Evolutionary conservation across 1,140 invertebrate genomes (phyloP).

Genomic region (Gerris buenoi): DNA sequence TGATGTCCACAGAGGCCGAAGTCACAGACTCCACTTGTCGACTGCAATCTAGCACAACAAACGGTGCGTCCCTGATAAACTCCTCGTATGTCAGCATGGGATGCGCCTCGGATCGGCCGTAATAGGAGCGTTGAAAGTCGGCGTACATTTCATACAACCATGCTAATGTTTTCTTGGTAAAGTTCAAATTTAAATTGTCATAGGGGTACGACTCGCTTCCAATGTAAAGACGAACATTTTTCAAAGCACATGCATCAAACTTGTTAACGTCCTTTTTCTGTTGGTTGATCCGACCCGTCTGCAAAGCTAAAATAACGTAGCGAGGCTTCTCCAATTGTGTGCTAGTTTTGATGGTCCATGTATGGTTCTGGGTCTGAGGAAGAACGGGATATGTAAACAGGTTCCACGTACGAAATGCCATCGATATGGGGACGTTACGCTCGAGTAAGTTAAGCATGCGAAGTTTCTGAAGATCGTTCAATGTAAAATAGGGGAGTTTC

Average conservation of each 20-base stretch:
- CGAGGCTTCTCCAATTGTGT: not conserved
- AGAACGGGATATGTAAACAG: not conserved
- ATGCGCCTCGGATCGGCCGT: not conserved
- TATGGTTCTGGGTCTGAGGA: not conserved
- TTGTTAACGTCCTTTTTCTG: not conserved
- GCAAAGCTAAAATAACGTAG: not conserved
- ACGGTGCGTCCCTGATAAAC: not conserved
- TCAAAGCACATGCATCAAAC: not conserved
- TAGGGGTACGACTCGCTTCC: not conserved
- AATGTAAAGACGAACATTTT: not conserved
- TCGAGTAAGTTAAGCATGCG: not conserved
- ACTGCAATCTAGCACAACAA: not conserved
- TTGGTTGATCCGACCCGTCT: not conserved
- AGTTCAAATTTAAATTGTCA: not conserved
- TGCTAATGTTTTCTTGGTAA: not conserved
- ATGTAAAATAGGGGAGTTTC: not conserved
- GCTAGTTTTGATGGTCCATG: not conserved
- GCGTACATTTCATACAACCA: not conserved
- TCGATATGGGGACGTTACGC: not conserved
- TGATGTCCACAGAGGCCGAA: not conserved
- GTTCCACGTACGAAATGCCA: not conserved
- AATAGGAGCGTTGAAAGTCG: not conserved
- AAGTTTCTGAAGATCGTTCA: not conserved
- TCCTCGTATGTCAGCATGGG: not conserved
- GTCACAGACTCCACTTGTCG: not conserved